Evolutionary conservation across 2,888 invertebrate genomes (phyloP).

Genomic region (Automeris io): DNA sequence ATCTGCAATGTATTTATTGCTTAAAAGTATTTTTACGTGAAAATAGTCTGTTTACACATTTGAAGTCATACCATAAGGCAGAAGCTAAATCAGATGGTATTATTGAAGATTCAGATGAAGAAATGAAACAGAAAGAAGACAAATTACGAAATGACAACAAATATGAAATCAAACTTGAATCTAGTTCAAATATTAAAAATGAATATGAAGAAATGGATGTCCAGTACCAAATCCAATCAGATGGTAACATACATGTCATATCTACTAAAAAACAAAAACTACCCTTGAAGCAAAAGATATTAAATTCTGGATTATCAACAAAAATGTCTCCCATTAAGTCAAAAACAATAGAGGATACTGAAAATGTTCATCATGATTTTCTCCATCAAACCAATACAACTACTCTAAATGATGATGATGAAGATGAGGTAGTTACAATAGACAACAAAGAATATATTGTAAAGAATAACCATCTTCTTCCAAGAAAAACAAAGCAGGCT

Average conservation of each 20-base stretch:
- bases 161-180: slow-evolving; percentile 45
- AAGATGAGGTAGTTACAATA: slow-evolving; percentile 65
- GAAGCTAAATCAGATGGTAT: slow-evolving; percentile 81
- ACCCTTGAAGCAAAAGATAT: slow-evolving; percentile 49
- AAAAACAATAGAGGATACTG: slow-evolving; percentile 15
- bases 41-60: slow-evolving; percentile 82
- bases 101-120: slow-evolving; percentile 77
- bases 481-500: slow-evolving; percentile 29
- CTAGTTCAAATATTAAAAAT: slow-evolving; percentile 33
- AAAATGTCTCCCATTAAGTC: slow-evolving; percentile 24
- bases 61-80: slow-evolving; percentile 80
- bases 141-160: slow-evolving; percentile 11
- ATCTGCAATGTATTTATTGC: slow-evolving; percentile 84
- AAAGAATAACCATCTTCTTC: slow-evolving; percentile 52
- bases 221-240: slow-evolving; percentile 50
- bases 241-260: slow-evolving; percentile 70
- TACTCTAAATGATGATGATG: slow-evolving; percentile 18
- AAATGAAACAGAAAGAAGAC: slow-evolving; percentile 26
- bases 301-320: slow-evolving; percentile 48
- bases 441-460: slow-evolving; percentile 79
- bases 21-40: slow-evolving; percentile 83
- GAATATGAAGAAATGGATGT: slow-evolving; percentile 46
- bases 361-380: slow-evolving; percentile 29
- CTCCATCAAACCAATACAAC: slow-evolving; percentile 30
- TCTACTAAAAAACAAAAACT: slow-evolving; percentile 42